A percentile compares a stretch with the other conserved stretches of the same genome.
Conservation (phyloP, 2,113 vertebrate genomes). For the Hippocampus abdominalis region DNA sequence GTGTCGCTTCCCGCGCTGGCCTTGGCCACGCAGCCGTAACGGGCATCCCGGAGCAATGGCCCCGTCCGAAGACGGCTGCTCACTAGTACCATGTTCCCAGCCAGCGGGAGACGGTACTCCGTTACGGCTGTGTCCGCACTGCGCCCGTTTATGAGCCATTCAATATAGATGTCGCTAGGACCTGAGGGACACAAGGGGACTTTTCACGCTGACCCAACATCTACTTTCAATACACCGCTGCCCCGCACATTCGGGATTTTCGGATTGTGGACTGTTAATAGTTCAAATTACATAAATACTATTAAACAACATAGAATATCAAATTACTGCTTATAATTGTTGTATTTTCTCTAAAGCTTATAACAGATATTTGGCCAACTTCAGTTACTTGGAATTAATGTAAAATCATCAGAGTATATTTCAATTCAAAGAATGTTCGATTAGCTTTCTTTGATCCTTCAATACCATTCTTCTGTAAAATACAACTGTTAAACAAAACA, state of each 20-base stretch:
- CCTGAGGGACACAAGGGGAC: constrained; percentile 73
- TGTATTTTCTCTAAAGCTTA: too few species aligned
- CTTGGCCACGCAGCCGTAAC: constrained; percentile 79
- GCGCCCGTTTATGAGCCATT: constrained; percentile 83
- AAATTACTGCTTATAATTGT: too few species aligned
- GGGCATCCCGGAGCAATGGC: constrained; percentile 70
- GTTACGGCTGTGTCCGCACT: constrained; percentile 67
- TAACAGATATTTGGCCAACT: too few species aligned
- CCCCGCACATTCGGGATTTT: not conserved
- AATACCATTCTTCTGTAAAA: too few species aligned
- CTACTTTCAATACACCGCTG: not conserved
- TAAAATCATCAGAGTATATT: too few species aligned
- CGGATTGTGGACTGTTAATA: not conserved
- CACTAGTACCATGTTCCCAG: constrained; percentile 69
- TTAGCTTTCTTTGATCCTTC: too few species aligned
- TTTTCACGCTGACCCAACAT: constrained; percentile 29
- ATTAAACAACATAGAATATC: too few species aligned
- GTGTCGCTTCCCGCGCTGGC: constrained; percentile 70
- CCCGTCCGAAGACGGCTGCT: constrained; percentile 86
- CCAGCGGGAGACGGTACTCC: constrained; percentile 68
- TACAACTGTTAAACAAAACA: too few species aligned
- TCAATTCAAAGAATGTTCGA: too few species aligned
- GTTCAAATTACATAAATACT: too few species aligned
- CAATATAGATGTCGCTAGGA: constrained; percentile 74
- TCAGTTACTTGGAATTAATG: too few species aligned